Base-by-base conservation (phyloP, 2,888 invertebrate genomes). In the Nomada hirtipes region DNA sequence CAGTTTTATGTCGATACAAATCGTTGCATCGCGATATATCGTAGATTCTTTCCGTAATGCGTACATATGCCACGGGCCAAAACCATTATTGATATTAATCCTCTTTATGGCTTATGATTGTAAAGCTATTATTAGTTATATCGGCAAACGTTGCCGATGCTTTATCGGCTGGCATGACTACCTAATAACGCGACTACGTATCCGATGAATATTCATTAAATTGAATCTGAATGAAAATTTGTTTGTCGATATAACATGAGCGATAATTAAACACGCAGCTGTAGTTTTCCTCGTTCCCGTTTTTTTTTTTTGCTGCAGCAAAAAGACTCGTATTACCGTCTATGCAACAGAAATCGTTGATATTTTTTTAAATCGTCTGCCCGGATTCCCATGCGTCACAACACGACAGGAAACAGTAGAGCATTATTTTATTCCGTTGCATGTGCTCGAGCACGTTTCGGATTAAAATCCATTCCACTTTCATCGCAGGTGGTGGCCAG, bases 201-300 rank as follows among this genome's bases (percentile, higher is more conserved):
- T 42, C 64, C 3, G 71, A 72, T 72, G 59, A 64, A 77, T 72
- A 65, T 77, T 65, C 72, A 44, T 71, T 60, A 20, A 50, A 60
- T 69, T 26, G 52, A 68, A 26, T n/a, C 20, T 23, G 26, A 42
- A 69, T 26, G 68, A 69, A 75, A 53, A 50, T 74, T 50, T 74
- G 26, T 50, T 36, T 18, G 4, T 3, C 57, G 26, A 42, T 47
- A 47, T n/a, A 26, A 15, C 52, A n/a, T 36, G 29, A 11, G 29
- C 4, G 18, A 29, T 18, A 65, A 52, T 29, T 15, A 29, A 52
- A 26, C 36, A 36, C 36, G 36, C 7, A 7, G 36, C 36, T 36
- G 36, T 36, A 36, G 36, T 36, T 36, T 36, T 7, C 7, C 9
- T 36, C 36, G 36, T 36, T 36, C 36, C 36, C 4, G 36, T 36